Evolutionary conservation across 2,888 invertebrate genomes (phyloP).

Genomic region (Ophioninae sp.): DNA sequence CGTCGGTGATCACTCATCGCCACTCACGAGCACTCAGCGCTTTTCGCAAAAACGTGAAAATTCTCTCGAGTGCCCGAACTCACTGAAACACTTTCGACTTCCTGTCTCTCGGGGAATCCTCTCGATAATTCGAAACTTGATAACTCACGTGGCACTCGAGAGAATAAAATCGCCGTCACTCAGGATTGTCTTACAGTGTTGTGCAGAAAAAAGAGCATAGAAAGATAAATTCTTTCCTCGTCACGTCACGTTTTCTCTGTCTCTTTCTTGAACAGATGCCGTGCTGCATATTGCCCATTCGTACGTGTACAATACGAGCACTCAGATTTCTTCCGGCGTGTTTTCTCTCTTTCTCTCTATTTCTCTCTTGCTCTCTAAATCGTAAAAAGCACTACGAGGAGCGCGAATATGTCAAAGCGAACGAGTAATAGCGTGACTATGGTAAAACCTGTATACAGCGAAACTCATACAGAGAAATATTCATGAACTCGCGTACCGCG

Average conservation of each 20-base stretch:
- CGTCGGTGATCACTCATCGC: not conserved
- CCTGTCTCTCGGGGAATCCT: too few species aligned
- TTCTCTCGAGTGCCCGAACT: not conserved
- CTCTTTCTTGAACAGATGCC: constrained; percentile 17
- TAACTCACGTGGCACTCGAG: not conserved
- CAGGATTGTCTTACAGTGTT: not conserved
- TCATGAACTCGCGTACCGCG: not conserved
- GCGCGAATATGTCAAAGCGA: constrained; percentile 36
- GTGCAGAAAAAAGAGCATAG: not conserved
- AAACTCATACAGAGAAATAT: constrained; percentile 18
- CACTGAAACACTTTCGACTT: too few species aligned
- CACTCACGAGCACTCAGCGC: not conserved
- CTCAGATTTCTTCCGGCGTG: constrained; percentile 24
- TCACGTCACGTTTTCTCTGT: not conserved
- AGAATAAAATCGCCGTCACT: not conserved
- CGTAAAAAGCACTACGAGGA: constrained; percentile 38
- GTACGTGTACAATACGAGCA: constrained; percentile 19
- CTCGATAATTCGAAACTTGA: not conserved
- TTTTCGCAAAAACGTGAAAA: not conserved
- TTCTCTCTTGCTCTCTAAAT: constrained; percentile 12
- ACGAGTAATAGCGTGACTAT: constrained; percentile 40
- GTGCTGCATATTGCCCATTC: constrained; percentile 18
- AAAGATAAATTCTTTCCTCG: not conserved
- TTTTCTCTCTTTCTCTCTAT: too few species aligned
- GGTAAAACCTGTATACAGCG: constrained; percentile 32